A percentile compares a stretch with the other conserved stretches of the same genome.
These are phyloP conservation scores for Heterodera carotae DNA, from an alignment of 1,140 invertebrate species.

Conservation along the genomic window DNA sequence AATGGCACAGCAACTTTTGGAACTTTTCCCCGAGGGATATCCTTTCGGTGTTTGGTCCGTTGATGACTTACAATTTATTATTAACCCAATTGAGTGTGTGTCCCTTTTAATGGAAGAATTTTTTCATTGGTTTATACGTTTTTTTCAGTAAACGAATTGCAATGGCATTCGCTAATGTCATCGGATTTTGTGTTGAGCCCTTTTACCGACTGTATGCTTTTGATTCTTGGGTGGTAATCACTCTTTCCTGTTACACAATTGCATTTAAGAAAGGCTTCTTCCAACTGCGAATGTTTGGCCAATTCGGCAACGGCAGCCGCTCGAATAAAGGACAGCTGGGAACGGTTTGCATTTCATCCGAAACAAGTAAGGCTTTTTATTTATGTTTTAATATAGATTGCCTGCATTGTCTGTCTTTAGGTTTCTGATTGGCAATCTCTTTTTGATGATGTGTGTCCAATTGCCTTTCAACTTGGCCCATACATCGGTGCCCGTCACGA, in stretches of 20 bases:
- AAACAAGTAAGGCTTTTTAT: constrained; percentile 3
- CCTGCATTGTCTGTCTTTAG: constrained; percentile 30
- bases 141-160: constrained; percentile 77
- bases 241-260: constrained; percentile 18
- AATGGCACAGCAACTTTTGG: constrained; percentile 78
- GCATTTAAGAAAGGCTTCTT: constrained; percentile 43
- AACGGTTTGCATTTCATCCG: constrained; percentile 35
- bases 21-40: constrained; percentile 79
- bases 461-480: constrained; percentile 82
- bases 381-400: constrained; percentile 24
- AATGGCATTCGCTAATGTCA: constrained; percentile 76
- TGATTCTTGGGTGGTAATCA: constrained; percentile 25
- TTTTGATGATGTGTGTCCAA: constrained; percentile 79
- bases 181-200: constrained; percentile 83
- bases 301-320: constrained; percentile 6
- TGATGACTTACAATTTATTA: constrained; percentile 23
- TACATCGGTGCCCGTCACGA: constrained; percentile 83
- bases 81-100: no score
- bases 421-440: constrained; percentile 71
- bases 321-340: constrained; percentile 36
- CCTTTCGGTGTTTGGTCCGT: constrained; percentile 68
- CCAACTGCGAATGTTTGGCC: constrained; percentile 26
- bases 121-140: constrained; percentile 3
- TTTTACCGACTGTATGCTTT: constrained; percentile 77
- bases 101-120: constrained; percentile 31